Evolutionary conservation across 1,140 invertebrate genomes (phyloP).

Genomic region (Tetranychus cinnabarinus): DNA sequence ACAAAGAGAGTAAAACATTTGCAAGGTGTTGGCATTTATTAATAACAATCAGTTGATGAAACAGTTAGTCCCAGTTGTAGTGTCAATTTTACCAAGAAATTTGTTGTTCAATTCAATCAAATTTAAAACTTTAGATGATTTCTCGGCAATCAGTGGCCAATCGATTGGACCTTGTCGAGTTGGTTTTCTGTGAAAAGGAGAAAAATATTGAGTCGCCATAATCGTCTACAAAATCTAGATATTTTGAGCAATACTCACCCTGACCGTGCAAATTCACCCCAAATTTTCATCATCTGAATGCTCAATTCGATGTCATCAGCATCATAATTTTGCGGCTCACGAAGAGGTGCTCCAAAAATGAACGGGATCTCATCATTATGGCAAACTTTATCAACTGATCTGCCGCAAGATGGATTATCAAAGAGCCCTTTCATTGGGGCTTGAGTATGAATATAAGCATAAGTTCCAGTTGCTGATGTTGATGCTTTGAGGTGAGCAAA

Average conservation of each 20-base stretch:
- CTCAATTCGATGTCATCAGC: background rate
- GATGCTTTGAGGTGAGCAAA: background rate
- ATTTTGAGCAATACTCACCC: background rate
- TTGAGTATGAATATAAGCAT: background rate
- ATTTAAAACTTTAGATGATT: background rate
- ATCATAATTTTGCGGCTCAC: background rate
- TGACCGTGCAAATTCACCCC: background rate
- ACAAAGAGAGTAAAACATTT: too few relatives aligned
- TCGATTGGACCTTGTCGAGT: background rate
- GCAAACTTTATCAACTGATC: background rate
- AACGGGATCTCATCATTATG: background rate
- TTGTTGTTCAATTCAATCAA: background rate
- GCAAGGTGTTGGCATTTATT: too few relatives aligned
- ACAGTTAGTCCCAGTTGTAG: too few relatives aligned
- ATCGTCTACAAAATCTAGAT: too few relatives aligned
- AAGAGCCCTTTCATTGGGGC: background rate
- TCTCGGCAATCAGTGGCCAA: background rate
- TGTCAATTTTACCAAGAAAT: background rate
- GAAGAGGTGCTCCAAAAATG: background rate
- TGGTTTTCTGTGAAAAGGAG: background rate
- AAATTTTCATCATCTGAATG: background rate
- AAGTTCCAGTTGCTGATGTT: background rate
- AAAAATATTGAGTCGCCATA: too few relatives aligned
- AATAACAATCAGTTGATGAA: too few relatives aligned
- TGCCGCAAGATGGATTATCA: background rate